Evolutionary conservation across 2,888 invertebrate species (phyloP), one percentile per base, ranked within the genome.

Genomic region (Parochlus steinenii): DNA sequence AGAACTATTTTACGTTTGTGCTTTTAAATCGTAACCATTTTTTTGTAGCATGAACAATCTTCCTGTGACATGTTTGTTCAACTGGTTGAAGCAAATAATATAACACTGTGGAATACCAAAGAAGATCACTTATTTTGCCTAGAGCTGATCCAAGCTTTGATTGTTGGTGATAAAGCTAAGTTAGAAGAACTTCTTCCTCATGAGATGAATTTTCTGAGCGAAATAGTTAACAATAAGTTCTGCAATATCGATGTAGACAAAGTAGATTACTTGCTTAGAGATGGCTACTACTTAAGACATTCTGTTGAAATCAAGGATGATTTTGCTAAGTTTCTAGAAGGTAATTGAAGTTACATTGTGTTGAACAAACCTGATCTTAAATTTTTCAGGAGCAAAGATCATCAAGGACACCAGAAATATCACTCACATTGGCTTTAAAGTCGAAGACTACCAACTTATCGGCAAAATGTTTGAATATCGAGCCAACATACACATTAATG

Each of bases 241-340:
- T 67, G 63, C 41, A 66, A 65, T 6, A 55, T 74, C 12, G 74
- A 74, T 50, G 73, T 74, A 2, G 74, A 75, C 47, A 72, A 73
- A 48, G 71, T 69, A 63, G 76, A 77, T 45, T 76, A 77, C 47
- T 55, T 77, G 30, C 53, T 65, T 12, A 58, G 76, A 16, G 76
- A 74, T 47, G 57, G 59, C 27, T 53, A 58, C 32, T 32, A 46
- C 38, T 44, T 47, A 15, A 47, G 37, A 33, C 12, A n/a, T n/a
- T n/a, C n/a, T n/a, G n/a, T n/a, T n/a, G n/a, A n/a, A n/a, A n/a
- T n/a, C n/a, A n/a, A n/a, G n/a, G n/a, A n/a, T n/a, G n/a, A n/a
- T n/a, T n/a, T n/a, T n/a, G n/a, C n/a, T n/a, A n/a, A n/a, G n/a
- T n/a, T n/a, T n/a, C n/a, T n/a, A n/a, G n/a, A n/a, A n/a, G n/a